Evolutionary conservation across 2,888 invertebrate species (phyloP).

Genomic region (Sinhomidia bicolor): DNA sequence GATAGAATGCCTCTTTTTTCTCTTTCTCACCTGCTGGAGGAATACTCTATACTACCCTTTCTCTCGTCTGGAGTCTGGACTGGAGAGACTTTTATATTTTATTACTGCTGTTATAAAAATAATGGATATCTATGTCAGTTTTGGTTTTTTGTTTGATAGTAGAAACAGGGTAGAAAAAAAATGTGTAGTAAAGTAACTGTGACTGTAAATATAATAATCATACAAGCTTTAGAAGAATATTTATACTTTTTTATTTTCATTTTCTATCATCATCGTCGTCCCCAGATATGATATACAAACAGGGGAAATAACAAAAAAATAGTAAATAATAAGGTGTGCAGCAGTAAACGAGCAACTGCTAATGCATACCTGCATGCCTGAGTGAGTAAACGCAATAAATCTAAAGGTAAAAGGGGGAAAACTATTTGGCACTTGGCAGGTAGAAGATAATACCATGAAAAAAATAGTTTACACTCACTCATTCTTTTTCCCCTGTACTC

Average conservation of each 20-base stretch:
- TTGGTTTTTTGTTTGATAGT: background rate
- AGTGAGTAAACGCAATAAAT: constrained; percentile 71
- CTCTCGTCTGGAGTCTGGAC: background rate
- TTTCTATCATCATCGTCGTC: constrained; percentile 21
- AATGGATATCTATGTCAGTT: constrained; percentile 33
- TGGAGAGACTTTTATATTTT: background rate
- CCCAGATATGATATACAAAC: constrained; percentile 52
- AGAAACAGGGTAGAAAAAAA: background rate
- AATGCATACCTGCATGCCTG: constrained; percentile 59
- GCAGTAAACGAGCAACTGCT: constrained; percentile 40
- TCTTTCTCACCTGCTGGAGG: constrained; percentile 46
- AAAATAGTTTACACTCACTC: constrained; percentile 55
- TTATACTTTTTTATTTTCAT: background rate
- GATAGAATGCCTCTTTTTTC: constrained; percentile 47
- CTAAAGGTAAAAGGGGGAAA: constrained; percentile 64
- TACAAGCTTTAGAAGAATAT: background rate
- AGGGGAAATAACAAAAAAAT: constrained; percentile 18
- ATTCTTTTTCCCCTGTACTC: background rate
- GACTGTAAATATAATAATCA: background rate
- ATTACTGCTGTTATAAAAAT: constrained; percentile 15
- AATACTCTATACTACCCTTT: constrained; percentile 22
- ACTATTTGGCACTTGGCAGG: constrained; percentile 75
- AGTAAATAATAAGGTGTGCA: background rate
- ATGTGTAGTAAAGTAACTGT: background rate
- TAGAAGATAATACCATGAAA: constrained; percentile 72